Conservation (phyloP, 2,888 invertebrate genomes). For the Galeopsomyia nigrocyanea region DNA sequence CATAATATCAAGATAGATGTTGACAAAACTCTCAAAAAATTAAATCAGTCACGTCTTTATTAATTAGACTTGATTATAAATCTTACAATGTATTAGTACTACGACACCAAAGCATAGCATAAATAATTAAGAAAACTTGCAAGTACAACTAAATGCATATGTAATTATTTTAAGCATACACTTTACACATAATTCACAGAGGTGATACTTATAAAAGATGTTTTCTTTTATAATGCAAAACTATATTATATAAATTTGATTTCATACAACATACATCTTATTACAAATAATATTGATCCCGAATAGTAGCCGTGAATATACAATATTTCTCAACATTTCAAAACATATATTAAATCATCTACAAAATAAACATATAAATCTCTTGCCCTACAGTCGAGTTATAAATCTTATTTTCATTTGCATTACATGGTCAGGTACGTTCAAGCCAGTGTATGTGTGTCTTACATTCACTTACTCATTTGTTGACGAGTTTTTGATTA, state of each 20-base stretch:
- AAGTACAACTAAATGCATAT: constrained; percentile 38
- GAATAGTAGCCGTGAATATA: constrained; percentile 55
- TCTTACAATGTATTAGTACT: constrained; percentile 46
- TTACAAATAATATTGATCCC: constrained; percentile 59
- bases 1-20: constrained; percentile 12
- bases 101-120: constrained; percentile 47
- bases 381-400: constrained; percentile 46
- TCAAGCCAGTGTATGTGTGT: constrained; percentile 54
- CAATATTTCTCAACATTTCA: constrained; percentile 57
- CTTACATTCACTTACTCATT: constrained; percentile 44
- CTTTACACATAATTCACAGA: constrained; percentile 46
- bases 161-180: constrained; percentile 41
- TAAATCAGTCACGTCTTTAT: constrained; percentile 48
- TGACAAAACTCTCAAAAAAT: constrained; percentile 30
- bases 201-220: constrained; percentile 42
- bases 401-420: constrained; percentile 48
- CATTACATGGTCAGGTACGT: constrained; percentile 65
- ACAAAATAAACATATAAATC: constrained; percentile 58
- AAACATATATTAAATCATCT: constrained; percentile 64
- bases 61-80: constrained; percentile 46
- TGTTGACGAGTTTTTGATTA: constrained; percentile 41
- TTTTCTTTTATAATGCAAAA: constrained; percentile 50
- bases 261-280: constrained; percentile 54
- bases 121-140: constrained; percentile 43
- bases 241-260: constrained; percentile 53